Percentiles rank a stretch among this genome's conserved stretches.
Evolutionary conservation across 2,797 vertebrate species (phyloP).

Genomic region (Geotrypetes seraphini): DNA sequence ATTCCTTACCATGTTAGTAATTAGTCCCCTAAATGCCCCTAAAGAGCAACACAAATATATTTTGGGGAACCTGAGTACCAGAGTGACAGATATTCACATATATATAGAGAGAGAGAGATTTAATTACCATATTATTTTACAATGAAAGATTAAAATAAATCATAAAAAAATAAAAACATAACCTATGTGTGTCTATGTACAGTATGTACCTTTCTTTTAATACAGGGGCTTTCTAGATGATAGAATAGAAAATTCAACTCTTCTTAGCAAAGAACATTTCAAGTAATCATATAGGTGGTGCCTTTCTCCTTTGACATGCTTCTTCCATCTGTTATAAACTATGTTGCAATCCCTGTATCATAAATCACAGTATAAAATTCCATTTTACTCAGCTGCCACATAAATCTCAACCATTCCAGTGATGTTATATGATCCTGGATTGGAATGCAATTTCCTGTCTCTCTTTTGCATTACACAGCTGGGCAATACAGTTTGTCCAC

Average conservation of each 20-base stretch:
- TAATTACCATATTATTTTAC: no score
- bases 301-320: constrained; percentile 18
- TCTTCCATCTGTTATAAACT: constrained; percentile 31
- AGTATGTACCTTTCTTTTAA: no score
- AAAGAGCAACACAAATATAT: no score
- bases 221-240: constrained; percentile 30
- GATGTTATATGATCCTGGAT: constrained; percentile 16
- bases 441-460: constrained; percentile 26
- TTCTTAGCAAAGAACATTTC: constrained; percentile 15
- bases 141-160: no score
- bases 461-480: constrained; percentile 11
- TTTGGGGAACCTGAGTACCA: no score
- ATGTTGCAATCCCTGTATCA: constrained; percentile 22
- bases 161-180: no score
- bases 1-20: no score
- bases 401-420: constrained; percentile 25
- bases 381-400: constrained; percentile 16
- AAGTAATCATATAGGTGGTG: constrained; percentile 9
- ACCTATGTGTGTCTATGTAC: no score
- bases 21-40: no score
- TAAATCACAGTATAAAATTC: constrained; percentile 33
- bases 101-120: no score
- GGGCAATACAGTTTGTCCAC: constrained; percentile 37
- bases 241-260: constrained; percentile 20
- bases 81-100: no score